Evolutionary conservation across 2,888 invertebrate species (phyloP), one percentile per base, ranked within the genome.

Genomic region (Melanostoma mellinum): DNA sequence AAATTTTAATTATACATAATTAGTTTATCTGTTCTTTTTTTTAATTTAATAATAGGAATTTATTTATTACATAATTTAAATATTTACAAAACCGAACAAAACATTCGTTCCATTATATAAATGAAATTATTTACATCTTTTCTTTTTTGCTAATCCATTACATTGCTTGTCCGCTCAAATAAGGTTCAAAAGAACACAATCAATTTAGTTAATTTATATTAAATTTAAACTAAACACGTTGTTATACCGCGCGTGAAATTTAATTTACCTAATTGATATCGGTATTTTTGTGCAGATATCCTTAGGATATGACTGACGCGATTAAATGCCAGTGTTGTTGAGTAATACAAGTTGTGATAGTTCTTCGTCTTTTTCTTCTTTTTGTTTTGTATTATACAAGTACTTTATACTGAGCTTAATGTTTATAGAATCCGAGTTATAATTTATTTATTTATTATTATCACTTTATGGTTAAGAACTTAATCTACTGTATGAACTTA

Each of bases 211-310:
- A 35, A 35, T 46, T 42, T 9, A 40, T 35, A 30, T 60, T 63
- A 38, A 53, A 48, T 53, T 40, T 63, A 72, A 48, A 52, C 8
- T 44, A 71, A 44, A 56, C 72, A 77, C 68, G 61, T 68, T 69
- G 48, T 71, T 60, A 46, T 40, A 77, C 71, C 30, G 72, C 78
- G n/a, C 32, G 0, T 50, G 10, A 40, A 73, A 50, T 56, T 53
- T 32, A 46, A 50, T 69, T 58, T 58, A 46, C 48, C 44, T 38
- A 46, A 33, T 56, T 67, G 55, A 58, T 65, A 30, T 65, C 42
- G 63, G 46, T 52, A 65, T 73, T 65, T 69, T 60, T 74, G 69
- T 60, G 65, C 71, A 71, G 38, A 78, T 74, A 84, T 84, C 78
- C 69, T 74, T 84, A 69, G 74, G 78, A 78, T 74, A 74, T 74